phyloP scores from a whole-genome alignment of 2,797 vertebrate genomes.

The Hypotaenidia philippensis region DNA sequence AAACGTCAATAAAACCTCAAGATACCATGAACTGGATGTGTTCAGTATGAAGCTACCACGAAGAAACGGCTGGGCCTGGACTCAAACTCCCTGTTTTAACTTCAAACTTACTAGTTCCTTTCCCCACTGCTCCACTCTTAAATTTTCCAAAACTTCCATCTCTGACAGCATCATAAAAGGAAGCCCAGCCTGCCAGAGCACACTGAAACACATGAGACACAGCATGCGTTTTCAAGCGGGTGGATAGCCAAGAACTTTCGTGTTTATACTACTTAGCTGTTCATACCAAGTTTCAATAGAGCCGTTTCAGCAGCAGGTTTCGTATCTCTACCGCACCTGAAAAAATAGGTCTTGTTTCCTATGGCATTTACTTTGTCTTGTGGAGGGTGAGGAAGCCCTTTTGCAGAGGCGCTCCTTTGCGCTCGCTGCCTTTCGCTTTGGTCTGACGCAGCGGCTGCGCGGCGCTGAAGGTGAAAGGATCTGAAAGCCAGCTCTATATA shows the following conservation, averaged over 20 bases:
- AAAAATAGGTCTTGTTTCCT: neutral
- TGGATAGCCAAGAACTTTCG: neutral
- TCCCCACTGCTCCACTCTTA: rapidly evolving
- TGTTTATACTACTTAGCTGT: neutral
- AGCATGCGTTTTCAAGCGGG: rapidly evolving
- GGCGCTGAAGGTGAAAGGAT: conserved; percentile 77
- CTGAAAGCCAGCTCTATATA: conserved; percentile 81
- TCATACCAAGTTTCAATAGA: neutral
- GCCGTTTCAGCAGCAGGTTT: neutral
- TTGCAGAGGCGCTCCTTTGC: neutral
- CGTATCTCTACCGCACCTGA: neutral
- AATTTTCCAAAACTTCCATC: neutral
- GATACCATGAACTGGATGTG: neutral
- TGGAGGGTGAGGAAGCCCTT: neutral
- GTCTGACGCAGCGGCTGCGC: conserved; percentile 24
- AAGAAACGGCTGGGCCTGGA: neutral
- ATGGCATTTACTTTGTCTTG: neutral
- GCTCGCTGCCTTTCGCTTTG: neutral
- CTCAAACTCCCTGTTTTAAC: neutral
- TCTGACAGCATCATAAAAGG: neutral
- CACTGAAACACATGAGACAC: neutral
- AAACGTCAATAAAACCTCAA: conserved; percentile 22
- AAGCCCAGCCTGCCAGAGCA: neutral
- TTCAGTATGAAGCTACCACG: neutral
- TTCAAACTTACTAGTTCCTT: neutral